phyloP scores from a whole-genome alignment of 92 coral and sea anemone genomes.

The Plumapathes pennacea region DNA sequence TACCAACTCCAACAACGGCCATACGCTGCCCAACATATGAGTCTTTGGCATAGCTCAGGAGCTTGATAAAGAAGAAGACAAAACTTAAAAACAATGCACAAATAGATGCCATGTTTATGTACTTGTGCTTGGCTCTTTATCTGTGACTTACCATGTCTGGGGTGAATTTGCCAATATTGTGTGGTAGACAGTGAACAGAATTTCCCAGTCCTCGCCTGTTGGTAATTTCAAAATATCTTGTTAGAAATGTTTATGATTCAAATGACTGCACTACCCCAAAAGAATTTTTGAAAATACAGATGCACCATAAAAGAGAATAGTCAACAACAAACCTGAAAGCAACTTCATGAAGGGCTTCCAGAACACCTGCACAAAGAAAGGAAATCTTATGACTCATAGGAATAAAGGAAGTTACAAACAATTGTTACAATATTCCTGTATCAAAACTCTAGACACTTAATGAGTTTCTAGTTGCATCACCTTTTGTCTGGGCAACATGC shows the following conservation, averaged over 20 bases:
- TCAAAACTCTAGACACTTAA: no score
- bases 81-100: not conserved
- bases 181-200: constrained; percentile 90
- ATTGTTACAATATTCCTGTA: no score
- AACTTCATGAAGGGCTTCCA: constrained; percentile 86
- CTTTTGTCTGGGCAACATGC: no score
- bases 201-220: constrained; percentile 79
- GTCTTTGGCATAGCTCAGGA: constrained; percentile 53
- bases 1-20: constrained; percentile 95
- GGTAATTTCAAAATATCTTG: not conserved
- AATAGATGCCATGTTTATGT: no score
- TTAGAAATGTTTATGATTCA: not conserved
- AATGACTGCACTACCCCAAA: no score
- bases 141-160: constrained; percentile 81
- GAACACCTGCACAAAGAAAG: constrained; percentile 60
- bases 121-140: no score
- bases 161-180: constrained; percentile 63
- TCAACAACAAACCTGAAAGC: constrained; percentile 71
- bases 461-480: no score
- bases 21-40: constrained; percentile 75
- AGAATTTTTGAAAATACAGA: not conserved
- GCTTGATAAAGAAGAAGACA: constrained; percentile 30
- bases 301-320: not conserved
- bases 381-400: no score
- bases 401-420: no score